Percentiles rank a stretch among this genome's conserved stretches.
Evolutionary conservation across 2,113 vertebrate species (phyloP).

Genomic region (Eudyptes chrysolophus): DNA sequence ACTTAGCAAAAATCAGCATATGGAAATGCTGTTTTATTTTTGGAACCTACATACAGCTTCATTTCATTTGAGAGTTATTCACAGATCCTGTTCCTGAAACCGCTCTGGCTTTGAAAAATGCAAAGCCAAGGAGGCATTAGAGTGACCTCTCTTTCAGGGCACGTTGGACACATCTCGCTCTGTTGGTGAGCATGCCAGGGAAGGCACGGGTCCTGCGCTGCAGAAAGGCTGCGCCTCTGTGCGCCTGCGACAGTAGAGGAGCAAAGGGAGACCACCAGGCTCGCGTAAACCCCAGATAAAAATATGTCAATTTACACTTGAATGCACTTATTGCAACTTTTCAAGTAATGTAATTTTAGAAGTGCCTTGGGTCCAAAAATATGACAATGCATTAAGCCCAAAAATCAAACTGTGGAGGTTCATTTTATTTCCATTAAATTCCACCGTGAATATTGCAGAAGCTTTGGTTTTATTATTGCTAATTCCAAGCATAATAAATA

Average conservation of each 20-base stretch:
- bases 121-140: background rate
- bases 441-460: constrained; percentile 40
- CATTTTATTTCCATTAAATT: constrained; percentile 66
- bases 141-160: background rate
- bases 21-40: constrained; percentile 42
- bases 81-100: constrained; percentile 6
- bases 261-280: constrained; percentile 28
- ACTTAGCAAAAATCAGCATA: background rate
- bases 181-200: background rate
- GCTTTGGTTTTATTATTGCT: constrained; percentile 73
- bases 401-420: constrained; percentile 58
- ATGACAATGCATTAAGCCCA: constrained; percentile 37
- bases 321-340: constrained; percentile 36
- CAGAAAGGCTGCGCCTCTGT: background rate
- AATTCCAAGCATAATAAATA: constrained; percentile 81
- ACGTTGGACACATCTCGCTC: background rate
- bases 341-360: constrained; percentile 10
- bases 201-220: background rate
- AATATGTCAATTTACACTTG: constrained; percentile 38
- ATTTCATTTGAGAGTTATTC: background rate
- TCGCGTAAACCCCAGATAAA: constrained; percentile 26
- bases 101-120: background rate
- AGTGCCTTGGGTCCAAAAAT: constrained; percentile 38
- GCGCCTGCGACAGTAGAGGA: background rate
- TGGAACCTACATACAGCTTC: constrained; percentile 13